A percentile compares a stretch with the other conserved stretches of the same genome.
These are phyloP conservation scores for Cylindroiulus punctatus DNA, from an alignment of 2,888 invertebrate genomes.

Conservation along the genomic window DNA sequence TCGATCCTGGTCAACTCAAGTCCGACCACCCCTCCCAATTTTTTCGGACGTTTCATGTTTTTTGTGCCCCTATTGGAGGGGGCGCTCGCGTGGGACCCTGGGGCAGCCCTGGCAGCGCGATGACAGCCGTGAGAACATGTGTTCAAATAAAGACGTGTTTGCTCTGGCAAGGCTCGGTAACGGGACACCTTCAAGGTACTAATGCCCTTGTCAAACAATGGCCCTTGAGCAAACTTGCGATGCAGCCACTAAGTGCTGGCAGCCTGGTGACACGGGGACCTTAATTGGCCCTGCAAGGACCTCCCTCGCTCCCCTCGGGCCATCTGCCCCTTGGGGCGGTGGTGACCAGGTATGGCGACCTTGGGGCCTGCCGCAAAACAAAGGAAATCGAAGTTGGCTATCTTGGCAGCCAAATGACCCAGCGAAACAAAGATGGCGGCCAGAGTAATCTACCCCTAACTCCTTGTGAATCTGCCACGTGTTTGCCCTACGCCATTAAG, in stretches of 20 bases:
- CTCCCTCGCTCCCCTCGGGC: not conserved
- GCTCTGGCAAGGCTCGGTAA: not conserved
- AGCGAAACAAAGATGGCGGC: not conserved
- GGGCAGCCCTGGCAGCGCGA: not conserved
- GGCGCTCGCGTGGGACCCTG: constrained; percentile 6
- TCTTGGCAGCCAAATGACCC: too few species aligned
- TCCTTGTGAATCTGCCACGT: not conserved
- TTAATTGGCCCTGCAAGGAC: not conserved
- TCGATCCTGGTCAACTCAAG: too few species aligned
- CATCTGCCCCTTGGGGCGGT: not conserved
- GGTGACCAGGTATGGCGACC: not conserved
- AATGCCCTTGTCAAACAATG: constrained; percentile 36
- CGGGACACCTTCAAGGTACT: constrained; percentile 16
- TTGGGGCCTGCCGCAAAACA: not conserved
- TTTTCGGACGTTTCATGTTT: not conserved
- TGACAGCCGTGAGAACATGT: constrained; percentile 38
- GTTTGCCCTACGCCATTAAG: not conserved
- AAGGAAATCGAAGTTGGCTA: not conserved
- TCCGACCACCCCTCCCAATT: not conserved
- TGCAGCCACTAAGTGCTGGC: constrained; percentile 15
- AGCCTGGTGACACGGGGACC: constrained; percentile 24
- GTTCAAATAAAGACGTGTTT: constrained; percentile 42
- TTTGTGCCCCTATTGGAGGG: not conserved
- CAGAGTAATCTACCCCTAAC: not conserved
- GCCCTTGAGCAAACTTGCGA: not conserved